phyloP scores from a whole-genome alignment of 1,140 invertebrate genomes.

The Monochamus saltuarius region DNA sequence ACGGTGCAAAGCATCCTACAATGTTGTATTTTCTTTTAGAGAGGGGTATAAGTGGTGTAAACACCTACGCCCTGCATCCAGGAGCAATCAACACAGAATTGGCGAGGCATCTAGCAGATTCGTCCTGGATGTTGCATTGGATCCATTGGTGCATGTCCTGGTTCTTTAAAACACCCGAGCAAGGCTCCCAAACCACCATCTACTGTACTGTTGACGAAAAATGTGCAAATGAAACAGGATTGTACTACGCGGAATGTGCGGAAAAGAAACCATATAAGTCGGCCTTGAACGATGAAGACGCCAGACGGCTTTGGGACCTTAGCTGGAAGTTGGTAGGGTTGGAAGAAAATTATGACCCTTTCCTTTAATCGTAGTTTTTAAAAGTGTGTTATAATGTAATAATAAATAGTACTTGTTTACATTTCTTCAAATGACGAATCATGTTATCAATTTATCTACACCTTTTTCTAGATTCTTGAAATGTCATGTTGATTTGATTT shows the following conservation, averaged over 20 bases:
- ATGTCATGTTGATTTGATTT: too few relatives aligned
- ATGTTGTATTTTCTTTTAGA: slow-evolving; percentile 42
- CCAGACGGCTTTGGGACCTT: slow-evolving; percentile 70
- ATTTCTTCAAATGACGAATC: too few relatives aligned
- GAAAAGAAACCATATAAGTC: slow-evolving; percentile 49
- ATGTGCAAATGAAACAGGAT: slow-evolving; percentile 63
- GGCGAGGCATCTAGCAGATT: slow-evolving; percentile 64
- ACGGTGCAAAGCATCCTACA: not conserved
- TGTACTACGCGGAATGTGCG: slow-evolving; percentile 62
- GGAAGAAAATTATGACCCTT: slow-evolving; percentile 46
- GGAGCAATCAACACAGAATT: slow-evolving; percentile 74
- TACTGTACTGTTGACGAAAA: slow-evolving; percentile 74
- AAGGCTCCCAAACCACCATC: slow-evolving; percentile 79
- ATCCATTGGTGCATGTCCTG: slow-evolving; percentile 37
- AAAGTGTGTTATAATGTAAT: too few relatives aligned
- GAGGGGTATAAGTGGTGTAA: slow-evolving; percentile 56
- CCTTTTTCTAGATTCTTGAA: too few relatives aligned
- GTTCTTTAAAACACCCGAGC: slow-evolving; percentile 61
- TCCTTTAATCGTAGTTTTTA: slow-evolving; percentile 12
- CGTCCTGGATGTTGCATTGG: slow-evolving; percentile 35
- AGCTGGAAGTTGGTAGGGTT: slow-evolving; percentile 64
- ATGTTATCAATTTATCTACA: too few relatives aligned
- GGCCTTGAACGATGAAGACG: slow-evolving; percentile 58
- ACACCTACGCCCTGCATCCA: slow-evolving; percentile 70
- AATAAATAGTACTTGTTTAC: too few relatives aligned